A percentile compares a stretch with the other conserved stretches of the same genome.
phyloP scores from a whole-genome alignment of 2,113 vertebrate genomes.

The Pampusana beccarii region DNA sequence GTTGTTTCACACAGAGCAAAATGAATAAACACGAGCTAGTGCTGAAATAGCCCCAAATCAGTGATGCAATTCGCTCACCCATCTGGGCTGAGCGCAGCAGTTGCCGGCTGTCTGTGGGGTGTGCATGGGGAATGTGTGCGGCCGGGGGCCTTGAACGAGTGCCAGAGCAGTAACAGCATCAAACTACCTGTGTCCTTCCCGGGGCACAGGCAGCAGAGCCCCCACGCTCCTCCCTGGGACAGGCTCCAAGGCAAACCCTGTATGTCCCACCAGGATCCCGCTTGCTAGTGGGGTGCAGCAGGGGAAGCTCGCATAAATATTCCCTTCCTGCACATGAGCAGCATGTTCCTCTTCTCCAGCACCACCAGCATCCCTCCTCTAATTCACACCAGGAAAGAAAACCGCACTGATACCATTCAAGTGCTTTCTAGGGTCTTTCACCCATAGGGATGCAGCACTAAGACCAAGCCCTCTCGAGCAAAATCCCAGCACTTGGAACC shows the following conservation, averaged over 20 bases:
- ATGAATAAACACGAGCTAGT: not conserved
- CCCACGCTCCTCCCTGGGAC: not conserved
- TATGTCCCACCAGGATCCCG: fast-evolving
- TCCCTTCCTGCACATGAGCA: not conserved
- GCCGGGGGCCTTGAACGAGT: fast-evolving
- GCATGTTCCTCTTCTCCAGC: not conserved
- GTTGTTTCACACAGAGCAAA: not conserved
- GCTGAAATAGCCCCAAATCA: not conserved
- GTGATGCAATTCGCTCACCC: not conserved
- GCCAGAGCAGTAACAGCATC: not conserved
- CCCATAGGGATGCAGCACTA: not conserved
- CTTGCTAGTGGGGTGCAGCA: not conserved
- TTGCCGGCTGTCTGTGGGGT: fast-evolving
- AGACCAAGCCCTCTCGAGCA: not conserved
- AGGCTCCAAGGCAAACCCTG: not conserved
- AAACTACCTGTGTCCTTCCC: fast-evolving
- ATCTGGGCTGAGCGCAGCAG: not conserved
- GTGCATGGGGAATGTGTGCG: fast-evolving
- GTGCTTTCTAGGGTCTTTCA: not conserved
- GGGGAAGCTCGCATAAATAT: not conserved
- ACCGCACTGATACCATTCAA: fast-evolving
- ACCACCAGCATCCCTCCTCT: not conserved
- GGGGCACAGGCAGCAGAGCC: not conserved
- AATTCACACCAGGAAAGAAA: not conserved
- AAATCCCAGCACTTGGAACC: not conserved